phyloP scores from a whole-genome alignment of 2,113 vertebrate species.

The Harpagus bidentatus region DNA sequence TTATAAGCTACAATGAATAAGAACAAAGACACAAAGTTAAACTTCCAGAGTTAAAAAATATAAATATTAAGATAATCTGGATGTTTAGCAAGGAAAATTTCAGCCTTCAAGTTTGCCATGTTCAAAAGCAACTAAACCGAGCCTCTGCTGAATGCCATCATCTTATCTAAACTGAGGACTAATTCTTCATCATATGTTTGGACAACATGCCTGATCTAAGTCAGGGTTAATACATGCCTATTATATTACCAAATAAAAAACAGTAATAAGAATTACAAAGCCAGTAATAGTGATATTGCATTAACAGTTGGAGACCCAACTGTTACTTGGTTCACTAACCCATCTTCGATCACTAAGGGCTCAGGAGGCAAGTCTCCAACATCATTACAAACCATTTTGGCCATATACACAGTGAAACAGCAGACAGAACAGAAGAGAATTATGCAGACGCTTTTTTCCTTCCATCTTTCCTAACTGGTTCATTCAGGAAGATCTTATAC shows the following conservation, averaged over 20 bases:
- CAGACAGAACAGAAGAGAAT: neutral
- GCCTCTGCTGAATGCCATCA: neutral
- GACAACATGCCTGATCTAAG: neutral
- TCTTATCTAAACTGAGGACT: neutral
- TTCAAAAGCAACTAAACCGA: neutral
- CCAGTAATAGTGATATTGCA: neutral
- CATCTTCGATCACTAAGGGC: neutral
- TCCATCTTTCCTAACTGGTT: neutral
- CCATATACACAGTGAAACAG: neutral
- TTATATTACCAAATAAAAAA: neutral
- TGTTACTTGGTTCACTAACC: neutral
- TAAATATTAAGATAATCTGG: neutral
- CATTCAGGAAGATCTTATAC: neutral
- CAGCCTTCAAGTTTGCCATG: neutral
- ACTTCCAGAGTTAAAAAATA: neutral
- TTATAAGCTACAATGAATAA: neutral
- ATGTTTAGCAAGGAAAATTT: neutral
- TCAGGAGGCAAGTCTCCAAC: neutral
- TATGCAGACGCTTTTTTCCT: neutral
- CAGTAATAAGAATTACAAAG: neutral
- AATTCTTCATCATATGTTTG: neutral
- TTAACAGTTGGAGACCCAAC: neutral
- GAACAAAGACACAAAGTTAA: neutral
- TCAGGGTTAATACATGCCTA: neutral
- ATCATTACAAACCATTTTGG: neutral